Evolutionary conservation across 2,113 vertebrate species (phyloP).

Genomic region (Elephas maximus): DNA sequence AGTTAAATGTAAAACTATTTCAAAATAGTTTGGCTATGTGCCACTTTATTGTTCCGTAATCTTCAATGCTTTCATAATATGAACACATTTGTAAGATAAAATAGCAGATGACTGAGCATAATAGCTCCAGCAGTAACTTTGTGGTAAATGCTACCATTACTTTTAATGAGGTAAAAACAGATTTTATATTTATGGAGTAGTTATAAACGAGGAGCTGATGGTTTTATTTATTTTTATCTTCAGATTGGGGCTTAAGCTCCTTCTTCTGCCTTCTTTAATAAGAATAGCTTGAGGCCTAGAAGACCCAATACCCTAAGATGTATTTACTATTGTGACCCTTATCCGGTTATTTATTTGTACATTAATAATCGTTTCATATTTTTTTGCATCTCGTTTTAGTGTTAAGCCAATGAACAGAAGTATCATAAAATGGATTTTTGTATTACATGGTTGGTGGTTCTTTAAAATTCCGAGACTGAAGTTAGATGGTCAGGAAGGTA

Average conservation of each 20-base stretch:
- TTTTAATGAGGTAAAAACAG: slow-evolving; percentile 61
- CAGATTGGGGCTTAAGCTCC: background rate
- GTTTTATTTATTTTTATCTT: slow-evolving; percentile 22
- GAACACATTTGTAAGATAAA: background rate
- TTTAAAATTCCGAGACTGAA: slow-evolving; percentile 25
- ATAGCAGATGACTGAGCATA: background rate
- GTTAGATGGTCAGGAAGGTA: background rate
- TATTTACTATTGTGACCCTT: background rate
- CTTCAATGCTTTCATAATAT: slow-evolving; percentile 24
- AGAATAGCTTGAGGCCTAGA: background rate
- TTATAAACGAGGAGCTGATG: background rate
- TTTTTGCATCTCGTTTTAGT: slow-evolving; percentile 49
- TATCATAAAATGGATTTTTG: slow-evolving; percentile 60
- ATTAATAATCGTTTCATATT: slow-evolving; percentile 52
- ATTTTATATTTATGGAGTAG: slow-evolving; percentile 41
- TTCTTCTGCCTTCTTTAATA: slow-evolving; percentile 16
- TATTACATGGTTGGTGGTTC: slow-evolving; percentile 19
- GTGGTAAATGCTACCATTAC: slow-evolving; percentile 18
- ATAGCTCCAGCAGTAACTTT: background rate
- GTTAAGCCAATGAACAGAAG: slow-evolving; percentile 17
- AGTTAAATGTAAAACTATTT: slow-evolving; percentile 3
- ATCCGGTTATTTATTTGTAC: slow-evolving; percentile 58
- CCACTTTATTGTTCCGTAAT: background rate
- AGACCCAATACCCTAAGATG: background rate
- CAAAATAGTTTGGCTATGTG: background rate